Base-by-base conservation (phyloP, 2,113 vertebrate genomes). In the Xerus inauris region DNA sequence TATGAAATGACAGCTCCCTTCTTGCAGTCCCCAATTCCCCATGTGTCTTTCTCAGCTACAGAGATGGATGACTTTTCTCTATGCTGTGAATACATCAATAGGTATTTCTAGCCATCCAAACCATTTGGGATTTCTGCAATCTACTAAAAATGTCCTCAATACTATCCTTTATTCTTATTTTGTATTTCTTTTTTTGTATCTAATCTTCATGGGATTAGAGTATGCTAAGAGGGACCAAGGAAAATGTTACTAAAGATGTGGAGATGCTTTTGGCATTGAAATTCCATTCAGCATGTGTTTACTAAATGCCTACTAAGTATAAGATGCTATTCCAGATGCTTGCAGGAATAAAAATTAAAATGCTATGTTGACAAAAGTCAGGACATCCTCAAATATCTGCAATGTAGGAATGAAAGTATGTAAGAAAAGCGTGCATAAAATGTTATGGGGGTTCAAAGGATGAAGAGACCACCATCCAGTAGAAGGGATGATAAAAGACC, bases 151-250 rank as follows among this genome's bases (percentile, higher is more conserved):
- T 49, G 1, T 5, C 73, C 42, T 85, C 8, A 40, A 9, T 88
- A 65, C 26, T 9, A 91, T 88, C n/a, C 8, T 91, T 86, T 67
- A 89, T 85, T 93, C 67, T 77, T 77, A 22, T 71, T 96, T 81
- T 75, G 3, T 92, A 40, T 86, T 42, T 14, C 22, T 40, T 38
- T 76, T 76, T 82, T 71, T 45, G 3, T 59, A 32, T 54, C 3
- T 40, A 82, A 88, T n/a, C 30, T 22, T 84, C 12, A 30, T 28
- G 6, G 26, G n/a, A 77, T 85, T 93, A 88, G 14, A 67, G 12
- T 42, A 76, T 40, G 26, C 9, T 69, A 71, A 38, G 5, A 69
- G n/a, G 22, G n/a, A 89, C 14, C 12, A 32, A 93, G 47, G 12
- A 57, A 40, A 71, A 80, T 80, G 49, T 80, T 67, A 51, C 6